Percentiles rank a stretch among this genome's conserved stretches.
phyloP scores from a whole-genome alignment of 2,797 vertebrate species.

The Limosa lapponica region DNA sequence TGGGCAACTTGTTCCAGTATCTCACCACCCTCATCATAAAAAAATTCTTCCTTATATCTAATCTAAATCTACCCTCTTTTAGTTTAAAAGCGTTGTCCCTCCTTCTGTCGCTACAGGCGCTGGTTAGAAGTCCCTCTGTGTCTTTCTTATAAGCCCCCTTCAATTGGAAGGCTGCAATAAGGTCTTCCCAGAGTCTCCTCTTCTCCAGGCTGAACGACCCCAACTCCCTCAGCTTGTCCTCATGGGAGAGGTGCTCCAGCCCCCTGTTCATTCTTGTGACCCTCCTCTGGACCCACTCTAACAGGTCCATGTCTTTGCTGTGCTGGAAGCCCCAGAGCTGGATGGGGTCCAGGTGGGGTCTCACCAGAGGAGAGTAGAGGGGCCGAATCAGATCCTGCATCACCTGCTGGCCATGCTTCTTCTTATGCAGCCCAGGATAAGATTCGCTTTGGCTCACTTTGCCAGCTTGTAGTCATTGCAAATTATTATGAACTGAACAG shows the following conservation, averaged over 20 bases:
- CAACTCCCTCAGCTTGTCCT: neutral
- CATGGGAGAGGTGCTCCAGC: neutral
- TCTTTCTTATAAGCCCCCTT: neutral
- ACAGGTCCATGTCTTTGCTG: neutral
- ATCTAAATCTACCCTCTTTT: neutral
- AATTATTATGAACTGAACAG: neutral
- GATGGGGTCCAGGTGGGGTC: neutral
- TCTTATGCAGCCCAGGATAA: neutral
- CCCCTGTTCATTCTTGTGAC: neutral
- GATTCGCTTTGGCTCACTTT: neutral
- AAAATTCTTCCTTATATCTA: neutral
- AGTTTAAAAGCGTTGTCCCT: neutral
- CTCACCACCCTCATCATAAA: neutral
- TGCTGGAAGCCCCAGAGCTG: neutral
- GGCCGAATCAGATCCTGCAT: neutral
- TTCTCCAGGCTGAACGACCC: neutral
- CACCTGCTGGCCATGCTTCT: neutral
- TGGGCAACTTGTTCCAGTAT: neutral
- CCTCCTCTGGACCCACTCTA: neutral
- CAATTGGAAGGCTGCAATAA: neutral
- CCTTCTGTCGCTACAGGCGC: neutral
- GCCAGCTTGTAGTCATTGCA: neutral
- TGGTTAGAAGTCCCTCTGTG: neutral
- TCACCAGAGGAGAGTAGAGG: neutral
- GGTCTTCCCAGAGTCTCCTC: neutral